Percentiles rank a stretch among this genome's conserved stretches.
Conservation (phyloP, 30 jellyfish, hydroid and myxozoan genomes). For the Aurelia coerulea region DNA sequence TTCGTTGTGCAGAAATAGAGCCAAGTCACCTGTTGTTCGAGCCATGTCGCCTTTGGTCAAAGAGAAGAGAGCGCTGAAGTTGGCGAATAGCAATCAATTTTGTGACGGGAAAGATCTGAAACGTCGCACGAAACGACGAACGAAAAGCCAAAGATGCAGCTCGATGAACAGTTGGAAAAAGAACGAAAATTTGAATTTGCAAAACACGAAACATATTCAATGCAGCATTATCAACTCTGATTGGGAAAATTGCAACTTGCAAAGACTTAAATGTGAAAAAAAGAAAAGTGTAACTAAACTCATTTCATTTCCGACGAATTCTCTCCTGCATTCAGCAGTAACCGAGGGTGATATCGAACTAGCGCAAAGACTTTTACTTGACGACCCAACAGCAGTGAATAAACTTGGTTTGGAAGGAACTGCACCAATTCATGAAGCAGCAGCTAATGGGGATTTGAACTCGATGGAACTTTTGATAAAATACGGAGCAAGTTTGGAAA, state of each 20-base stretch:
- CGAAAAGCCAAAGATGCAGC: not conserved
- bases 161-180: not conserved
- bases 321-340: constrained; percentile 77
- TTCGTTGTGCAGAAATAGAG: constrained; percentile 51
- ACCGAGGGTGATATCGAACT: constrained; percentile 70
- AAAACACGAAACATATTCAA: too few relatives aligned
- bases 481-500: constrained; percentile 79
- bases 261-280: not conserved
- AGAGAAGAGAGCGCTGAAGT: constrained; percentile 1
- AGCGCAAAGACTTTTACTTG: constrained; percentile 43
- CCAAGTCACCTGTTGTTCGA: constrained; percentile 45
- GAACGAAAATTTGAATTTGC: not conserved
- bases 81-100: not conserved
- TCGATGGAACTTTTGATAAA: constrained; percentile 54
- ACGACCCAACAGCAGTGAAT: constrained; percentile 61
- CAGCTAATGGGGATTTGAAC: constrained; percentile 62
- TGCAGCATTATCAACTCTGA: not conserved
- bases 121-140: not conserved
- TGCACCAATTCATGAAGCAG: constrained; percentile 90
- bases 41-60: constrained; percentile 15
- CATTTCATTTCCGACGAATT: constrained; percentile 72
- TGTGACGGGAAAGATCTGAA: not conserved
- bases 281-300: constrained; percentile 30
- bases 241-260: not conserved
- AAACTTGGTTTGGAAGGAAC: constrained; percentile 79